Conservation (phyloP, 2,888 invertebrate genomes). For the Ephialtes manifestator region DNA sequence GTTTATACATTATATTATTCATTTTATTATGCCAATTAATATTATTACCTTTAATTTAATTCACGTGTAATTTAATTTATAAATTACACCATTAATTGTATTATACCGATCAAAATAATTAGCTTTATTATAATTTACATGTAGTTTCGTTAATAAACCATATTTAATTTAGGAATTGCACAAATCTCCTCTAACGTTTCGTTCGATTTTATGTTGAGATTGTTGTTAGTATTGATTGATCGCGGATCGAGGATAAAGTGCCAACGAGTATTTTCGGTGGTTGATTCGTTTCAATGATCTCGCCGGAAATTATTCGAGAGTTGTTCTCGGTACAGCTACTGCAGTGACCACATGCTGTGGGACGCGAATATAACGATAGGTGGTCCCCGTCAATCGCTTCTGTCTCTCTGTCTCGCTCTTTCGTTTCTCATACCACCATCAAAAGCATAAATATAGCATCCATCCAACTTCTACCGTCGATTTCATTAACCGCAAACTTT, state of each 20-base stretch:
- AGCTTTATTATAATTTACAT: background rate
- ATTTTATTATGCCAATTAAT: no score
- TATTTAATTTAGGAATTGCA: background rate
- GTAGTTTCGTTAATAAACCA: background rate
- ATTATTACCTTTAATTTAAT: no score
- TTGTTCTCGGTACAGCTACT: slow-evolving; percentile 22
- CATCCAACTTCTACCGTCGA: slow-evolving; percentile 29
- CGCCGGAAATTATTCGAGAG: slow-evolving; percentile 62
- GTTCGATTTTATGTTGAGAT: background rate
- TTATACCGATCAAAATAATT: no score
- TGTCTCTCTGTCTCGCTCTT: background rate
- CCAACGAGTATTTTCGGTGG: slow-evolving; percentile 30
- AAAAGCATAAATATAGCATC: slow-evolving; percentile 18
- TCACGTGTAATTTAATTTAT: background rate
- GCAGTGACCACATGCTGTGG: background rate
- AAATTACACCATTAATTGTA: background rate
- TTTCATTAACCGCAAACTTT: slow-evolving; percentile 61
- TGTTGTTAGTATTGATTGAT: background rate
- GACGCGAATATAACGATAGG: background rate
- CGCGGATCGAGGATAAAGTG: background rate
- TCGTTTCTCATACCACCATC: background rate
- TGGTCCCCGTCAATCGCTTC: background rate
- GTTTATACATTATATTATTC: no score
- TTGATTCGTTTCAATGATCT: slow-evolving; percentile 44
- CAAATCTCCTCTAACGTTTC: background rate